Evolutionary conservation across 2,888 invertebrate species (phyloP).

Genomic region (Pollenia griseotomentosa): DNA sequence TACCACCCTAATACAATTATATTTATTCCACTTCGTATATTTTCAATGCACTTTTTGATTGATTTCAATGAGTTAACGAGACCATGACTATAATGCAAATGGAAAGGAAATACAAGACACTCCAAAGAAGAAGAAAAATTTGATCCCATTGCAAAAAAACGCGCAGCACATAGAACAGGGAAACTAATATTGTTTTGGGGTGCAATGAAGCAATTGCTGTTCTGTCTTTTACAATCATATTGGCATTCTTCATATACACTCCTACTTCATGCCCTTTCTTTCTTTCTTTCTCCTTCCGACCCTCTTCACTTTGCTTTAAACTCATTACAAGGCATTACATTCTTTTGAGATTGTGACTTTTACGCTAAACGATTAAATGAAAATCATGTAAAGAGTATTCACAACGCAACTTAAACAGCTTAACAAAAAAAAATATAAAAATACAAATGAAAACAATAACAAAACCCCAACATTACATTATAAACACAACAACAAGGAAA

Average conservation of each 20-base stretch:
- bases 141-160: conserved; percentile 40
- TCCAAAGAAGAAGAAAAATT: conserved; percentile 22
- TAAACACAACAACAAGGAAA: not conserved
- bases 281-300: too few species aligned
- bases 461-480: not conserved
- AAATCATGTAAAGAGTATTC: conserved; percentile 55
- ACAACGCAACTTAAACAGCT: conserved; percentile 53
- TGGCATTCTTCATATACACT: conserved; percentile 15
- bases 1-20: too few species aligned
- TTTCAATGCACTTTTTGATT: conserved; percentile 33
- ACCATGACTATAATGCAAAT: conserved; percentile 37
- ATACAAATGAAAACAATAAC: not conserved
- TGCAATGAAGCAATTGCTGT: conserved; percentile 61
- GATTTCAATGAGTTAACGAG: conserved; percentile 59
- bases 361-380: conserved; percentile 63
- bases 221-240: conserved; percentile 40
- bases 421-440: conserved; percentile 14
- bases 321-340: conserved; percentile 55
- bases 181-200: conserved; percentile 38
- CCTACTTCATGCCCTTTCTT: not conserved
- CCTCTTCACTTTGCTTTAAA: not conserved
- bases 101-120: conserved; percentile 20
- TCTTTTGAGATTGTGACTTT: conserved; percentile 57
- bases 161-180: not conserved
- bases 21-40: too few species aligned